These are phyloP conservation scores for Mylabris sibirica DNA, from an alignment of 2,888 invertebrate species.

Conservation along the genomic window DNA sequence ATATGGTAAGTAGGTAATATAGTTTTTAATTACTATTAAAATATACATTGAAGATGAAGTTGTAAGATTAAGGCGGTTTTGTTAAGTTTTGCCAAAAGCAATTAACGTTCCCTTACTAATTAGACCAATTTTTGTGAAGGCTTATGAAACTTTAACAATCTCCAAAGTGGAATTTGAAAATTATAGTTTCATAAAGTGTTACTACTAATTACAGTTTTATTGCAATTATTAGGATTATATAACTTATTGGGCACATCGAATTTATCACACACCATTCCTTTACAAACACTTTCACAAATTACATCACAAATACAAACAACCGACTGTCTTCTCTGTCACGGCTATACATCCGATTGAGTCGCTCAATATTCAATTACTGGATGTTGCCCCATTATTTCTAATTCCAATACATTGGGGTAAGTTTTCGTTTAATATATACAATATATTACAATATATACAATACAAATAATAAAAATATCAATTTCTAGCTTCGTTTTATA, in stretches of 20 bases:
- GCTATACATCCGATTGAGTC: slow-evolving; percentile 79
- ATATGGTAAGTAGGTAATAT: slow-evolving; percentile 64
- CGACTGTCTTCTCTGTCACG: slow-evolving; percentile 77
- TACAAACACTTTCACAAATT: slow-evolving; percentile 78
- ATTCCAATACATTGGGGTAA: slow-evolving; percentile 75
- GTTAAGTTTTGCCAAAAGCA: slow-evolving; percentile 5
- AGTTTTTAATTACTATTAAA: slow-evolving; percentile 26
- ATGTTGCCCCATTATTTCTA: slow-evolving; percentile 69
- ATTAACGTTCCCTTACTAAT: slow-evolving; percentile 4
- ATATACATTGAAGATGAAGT: slow-evolving; percentile 19
- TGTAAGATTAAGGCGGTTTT: slow-evolving; percentile 8
- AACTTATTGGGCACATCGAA: slow-evolving; percentile 72
- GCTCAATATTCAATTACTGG: slow-evolving; percentile 68
- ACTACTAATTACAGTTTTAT: slow-evolving; percentile 11
- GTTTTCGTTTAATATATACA: slow-evolving; percentile 42
- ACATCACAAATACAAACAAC: slow-evolving; percentile 79
- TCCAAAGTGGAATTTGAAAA: slow-evolving; percentile 15
- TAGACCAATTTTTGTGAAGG: background rate
- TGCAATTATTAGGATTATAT: slow-evolving; percentile 66
- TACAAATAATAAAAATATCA: background rate
- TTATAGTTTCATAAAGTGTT: background rate
- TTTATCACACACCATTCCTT: slow-evolving; percentile 73
- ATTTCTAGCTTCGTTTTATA: slow-evolving; percentile 61
- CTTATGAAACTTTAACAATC: slow-evolving; percentile 5
- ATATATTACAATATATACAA: slow-evolving; percentile 3